Base-by-base conservation (phyloP, 2,797 vertebrate species). In the Poeciliopsis paucimaculata region DNA sequence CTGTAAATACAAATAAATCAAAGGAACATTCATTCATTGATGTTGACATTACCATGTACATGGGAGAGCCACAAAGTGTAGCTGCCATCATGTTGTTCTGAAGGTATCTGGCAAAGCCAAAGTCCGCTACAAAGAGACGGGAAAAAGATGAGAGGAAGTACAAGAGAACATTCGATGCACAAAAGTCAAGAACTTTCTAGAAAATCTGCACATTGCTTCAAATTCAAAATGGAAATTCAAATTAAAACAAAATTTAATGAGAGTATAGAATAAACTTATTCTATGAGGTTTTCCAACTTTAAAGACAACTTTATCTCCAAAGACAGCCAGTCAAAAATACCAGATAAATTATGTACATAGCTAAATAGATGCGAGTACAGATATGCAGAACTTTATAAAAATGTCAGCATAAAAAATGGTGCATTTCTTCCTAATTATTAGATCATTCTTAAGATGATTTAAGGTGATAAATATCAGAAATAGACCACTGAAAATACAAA, bases 81-180 rank as follows among this genome's bases (percentile, higher is more conserved):
- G 98, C 98, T 0, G 98, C 98, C 98, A 99, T 98, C 98, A 98
- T 99, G 90, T 99, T 99, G 94, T 94, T 99, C 95, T 99, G 98
- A 73, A 99, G 96, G 73, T 99, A 96, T 2, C 98, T 93, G 39
- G 98, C 98, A 83, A 99, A 99, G 26, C 98, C 98, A 84, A 99
- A 99, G 93, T 99, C 98, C 62, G 98, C 98, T 99, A 90, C 10
- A 46, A 82, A 60, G 77, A 76, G 72, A 74, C 73, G 72, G 36
- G 26, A 13, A 13, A 23, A 13, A 62, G 28, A 73, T 47, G 16
- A 36, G 20, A 23, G 49, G 36, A 11, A 7, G 34, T 1, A 43
- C 18, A 28, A 41, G 64, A 13, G 3, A 34, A 34, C 16, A 36
- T 39, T 36, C 2, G 1, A 23, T 41, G 34, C 5, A 68, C 36